Conservation (phyloP, 2,888 invertebrate species). For the Campoplex nolae region DNA sequence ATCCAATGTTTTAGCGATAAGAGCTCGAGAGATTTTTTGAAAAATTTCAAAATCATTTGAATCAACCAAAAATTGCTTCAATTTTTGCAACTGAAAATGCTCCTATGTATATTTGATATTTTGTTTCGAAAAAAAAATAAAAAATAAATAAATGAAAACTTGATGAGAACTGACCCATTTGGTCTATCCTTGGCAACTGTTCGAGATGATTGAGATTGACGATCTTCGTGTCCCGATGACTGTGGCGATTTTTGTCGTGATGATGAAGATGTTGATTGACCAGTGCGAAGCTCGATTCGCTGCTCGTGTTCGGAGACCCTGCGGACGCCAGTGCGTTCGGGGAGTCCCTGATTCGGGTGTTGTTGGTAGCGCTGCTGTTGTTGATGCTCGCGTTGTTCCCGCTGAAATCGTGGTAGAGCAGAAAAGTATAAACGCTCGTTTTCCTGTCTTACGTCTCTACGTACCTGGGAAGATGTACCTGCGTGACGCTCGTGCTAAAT, state of each 20-base stretch:
- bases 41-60: no score
- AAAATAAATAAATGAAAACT: no score
- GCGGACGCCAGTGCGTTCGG: constrained; percentile 62
- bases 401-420: constrained; percentile 63
- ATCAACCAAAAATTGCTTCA: no score
- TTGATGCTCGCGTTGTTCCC: constrained; percentile 56
- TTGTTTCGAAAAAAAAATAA: no score
- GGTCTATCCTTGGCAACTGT: constrained; percentile 61
- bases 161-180: constrained; percentile 36
- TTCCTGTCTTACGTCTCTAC: constrained; percentile 62
- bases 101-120: no score
- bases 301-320: constrained; percentile 63
- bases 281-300: constrained; percentile 62
- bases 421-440: constrained; percentile 63
- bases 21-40: no score
- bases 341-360: constrained; percentile 38
- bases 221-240: constrained; percentile 61
- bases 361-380: constrained; percentile 53
- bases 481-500: constrained; percentile 70
- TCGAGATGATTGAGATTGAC: constrained; percentile 69
- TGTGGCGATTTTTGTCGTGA: constrained; percentile 66
- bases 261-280: constrained; percentile 60
- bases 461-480: constrained; percentile 79
- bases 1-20: no score
- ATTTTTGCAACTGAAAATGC: no score